Conservation (phyloP, 2,113 vertebrate genomes). For the Phylloscopus whistleri region DNA sequence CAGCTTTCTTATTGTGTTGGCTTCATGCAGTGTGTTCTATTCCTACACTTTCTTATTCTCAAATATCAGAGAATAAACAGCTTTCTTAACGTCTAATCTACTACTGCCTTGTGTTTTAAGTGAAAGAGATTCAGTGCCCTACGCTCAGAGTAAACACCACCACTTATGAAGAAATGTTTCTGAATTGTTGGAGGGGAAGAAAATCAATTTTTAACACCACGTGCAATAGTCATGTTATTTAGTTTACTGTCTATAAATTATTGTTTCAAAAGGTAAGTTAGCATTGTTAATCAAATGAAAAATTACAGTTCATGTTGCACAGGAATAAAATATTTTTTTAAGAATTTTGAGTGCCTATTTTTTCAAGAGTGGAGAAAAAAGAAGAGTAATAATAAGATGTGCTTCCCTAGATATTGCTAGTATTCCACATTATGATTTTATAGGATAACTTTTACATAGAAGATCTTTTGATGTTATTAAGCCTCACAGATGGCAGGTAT, state of each 20-base stretch:
- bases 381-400: background rate
- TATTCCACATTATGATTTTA: background rate
- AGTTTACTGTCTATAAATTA: background rate
- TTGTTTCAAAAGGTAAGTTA: background rate
- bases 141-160: background rate
- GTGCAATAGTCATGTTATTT: background rate
- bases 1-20: background rate
- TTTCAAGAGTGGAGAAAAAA: background rate
- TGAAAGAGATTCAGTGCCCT: background rate
- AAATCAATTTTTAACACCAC: background rate
- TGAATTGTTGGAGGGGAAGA: background rate
- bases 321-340: background rate
- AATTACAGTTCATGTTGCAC: background rate
- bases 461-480: background rate
- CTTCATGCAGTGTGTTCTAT: background rate
- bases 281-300: background rate
- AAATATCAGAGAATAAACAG: background rate
- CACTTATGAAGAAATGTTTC: background rate
- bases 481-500: background rate
- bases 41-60: background rate
- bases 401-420: background rate
- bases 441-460: background rate
- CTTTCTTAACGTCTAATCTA: background rate
- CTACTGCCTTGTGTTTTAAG: background rate
- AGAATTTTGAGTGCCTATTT: background rate